Base-by-base conservation (phyloP, 2,113 vertebrate genomes). In the Trichechus manatus region DNA sequence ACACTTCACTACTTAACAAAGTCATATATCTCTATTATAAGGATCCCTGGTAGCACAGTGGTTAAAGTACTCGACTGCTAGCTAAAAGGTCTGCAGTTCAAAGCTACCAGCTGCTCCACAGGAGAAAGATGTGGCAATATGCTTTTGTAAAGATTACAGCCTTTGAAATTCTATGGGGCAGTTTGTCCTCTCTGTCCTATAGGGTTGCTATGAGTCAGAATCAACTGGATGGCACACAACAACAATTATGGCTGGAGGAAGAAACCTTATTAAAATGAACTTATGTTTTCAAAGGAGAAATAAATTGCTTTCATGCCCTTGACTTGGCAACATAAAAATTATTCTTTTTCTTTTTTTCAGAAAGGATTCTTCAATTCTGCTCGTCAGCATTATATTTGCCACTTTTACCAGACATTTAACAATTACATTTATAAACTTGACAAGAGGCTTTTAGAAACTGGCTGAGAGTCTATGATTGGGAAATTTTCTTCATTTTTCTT, bases 401-500 rank as follows among this genome's bases (percentile, higher is more conserved):
- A 90, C 70, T 96, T 33, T 83, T 74, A 56, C 14, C 47, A 95
- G 81, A 70, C 23, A 11, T 39, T 83, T 61, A 87, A 84, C 70
- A 88, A 94, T 79, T 83, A 53, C 81, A 94, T 94, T 87, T 94
- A 94, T 91, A 87, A 97, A 90, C 5, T 81, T 50, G 81, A 96
- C 63, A 96, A 90, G 81, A 94, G 47, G 64, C 36, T 87, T 94
- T 96, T 92, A 95, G 89, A 94, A 96, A 91, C 31, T 77, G 92
- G 9, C 47, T 47, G 31, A 64, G 53, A 79, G 42, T 87, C 89
- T 93, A 7, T 87, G 82, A 87, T 94, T 96, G 86, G 82, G 31
- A 95, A 90, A 91, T 95, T n/a, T 79, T 80, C 72, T 97, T 97
- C 29, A 44, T 94, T 96, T 95, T 96, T 90, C 81, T 94, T 84